A percentile compares a stretch with the other conserved stretches of the same genome.
phyloP scores from a whole-genome alignment of 2,888 invertebrate species.

The Lepidocyrtinus sp. region DNA sequence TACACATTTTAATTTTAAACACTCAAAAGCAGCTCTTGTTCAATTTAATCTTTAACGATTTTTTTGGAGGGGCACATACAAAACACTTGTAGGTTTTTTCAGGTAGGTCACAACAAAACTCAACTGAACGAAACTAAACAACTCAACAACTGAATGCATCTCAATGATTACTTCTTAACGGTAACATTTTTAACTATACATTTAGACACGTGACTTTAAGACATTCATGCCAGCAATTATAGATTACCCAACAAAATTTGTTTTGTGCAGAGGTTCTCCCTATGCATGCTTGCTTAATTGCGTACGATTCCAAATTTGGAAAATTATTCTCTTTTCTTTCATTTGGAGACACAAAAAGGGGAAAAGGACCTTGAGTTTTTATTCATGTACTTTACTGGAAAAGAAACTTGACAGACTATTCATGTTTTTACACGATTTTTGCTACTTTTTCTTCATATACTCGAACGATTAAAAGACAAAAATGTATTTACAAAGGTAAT shows the following conservation, averaged over 20 bases:
- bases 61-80: too few species aligned
- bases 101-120: too few species aligned
- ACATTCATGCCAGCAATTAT: background rate
- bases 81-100: too few species aligned
- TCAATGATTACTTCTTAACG: constrained; percentile 34
- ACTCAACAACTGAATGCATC: constrained; percentile 52
- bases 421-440: background rate
- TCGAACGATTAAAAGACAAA: background rate
- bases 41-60: too few species aligned
- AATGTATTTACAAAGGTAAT: background rate
- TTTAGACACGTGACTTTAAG: background rate
- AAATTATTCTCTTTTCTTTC: too few species aligned
- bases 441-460: background rate
- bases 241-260: background rate
- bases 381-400: background rate
- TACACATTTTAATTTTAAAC: too few species aligned
- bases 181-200: background rate
- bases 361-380: background rate
- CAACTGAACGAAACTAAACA: too few species aligned
- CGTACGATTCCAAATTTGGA: background rate
- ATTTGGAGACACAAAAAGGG: background rate
- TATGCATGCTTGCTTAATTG: background rate
- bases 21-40: too few species aligned
- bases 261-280: background rate
- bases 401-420: background rate